Evolutionary conservation across 2,888 invertebrate species (phyloP).

Genomic region (Panorpa germanica): DNA sequence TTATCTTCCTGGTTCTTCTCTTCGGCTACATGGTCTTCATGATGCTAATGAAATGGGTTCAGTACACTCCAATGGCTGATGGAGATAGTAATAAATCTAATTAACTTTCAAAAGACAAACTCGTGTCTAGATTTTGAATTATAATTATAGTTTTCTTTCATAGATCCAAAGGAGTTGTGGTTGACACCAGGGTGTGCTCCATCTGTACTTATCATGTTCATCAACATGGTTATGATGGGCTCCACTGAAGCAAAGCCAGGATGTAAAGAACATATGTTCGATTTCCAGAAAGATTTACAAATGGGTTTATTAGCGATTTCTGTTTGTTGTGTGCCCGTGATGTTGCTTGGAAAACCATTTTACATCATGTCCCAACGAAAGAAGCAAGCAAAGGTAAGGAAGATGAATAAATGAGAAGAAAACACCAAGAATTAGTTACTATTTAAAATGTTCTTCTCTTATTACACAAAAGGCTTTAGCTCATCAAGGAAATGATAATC

Average conservation of each 20-base stretch:
- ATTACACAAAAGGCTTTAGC: too few species aligned
- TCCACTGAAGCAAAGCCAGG: conserved; percentile 21
- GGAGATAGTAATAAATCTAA: conserved; percentile 21
- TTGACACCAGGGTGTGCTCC: conserved; percentile 51
- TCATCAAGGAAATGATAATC: too few species aligned
- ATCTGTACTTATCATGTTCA: conserved; percentile 82
- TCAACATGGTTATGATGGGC: conserved; percentile 88
- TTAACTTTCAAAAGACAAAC: not conserved
- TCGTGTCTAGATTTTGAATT: not conserved
- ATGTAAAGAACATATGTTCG: conserved; percentile 39
- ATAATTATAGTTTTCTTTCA: too few species aligned
- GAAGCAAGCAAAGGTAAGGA: conserved; percentile 22
- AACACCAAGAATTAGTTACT: too few species aligned
- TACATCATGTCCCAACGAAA: conserved; percentile 33
- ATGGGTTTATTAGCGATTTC: conserved; percentile 52
- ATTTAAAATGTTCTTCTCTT: too few species aligned
- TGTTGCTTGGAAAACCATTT: conserved; percentile 76
- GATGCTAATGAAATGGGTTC: conserved; percentile 73
- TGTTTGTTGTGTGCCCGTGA: conserved; percentile 68
- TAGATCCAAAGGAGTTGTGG: conserved; percentile 14
- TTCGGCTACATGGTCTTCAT: conserved; percentile 75
- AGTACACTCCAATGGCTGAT: conserved; percentile 31
- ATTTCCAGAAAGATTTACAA: conserved; percentile 48
- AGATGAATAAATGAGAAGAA: too few species aligned
- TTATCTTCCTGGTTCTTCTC: conserved; percentile 58